Evolutionary conservation across 2,888 invertebrate genomes (phyloP), one percentile per base, ranked within the genome.

Genomic region (Spisula solida): DNA sequence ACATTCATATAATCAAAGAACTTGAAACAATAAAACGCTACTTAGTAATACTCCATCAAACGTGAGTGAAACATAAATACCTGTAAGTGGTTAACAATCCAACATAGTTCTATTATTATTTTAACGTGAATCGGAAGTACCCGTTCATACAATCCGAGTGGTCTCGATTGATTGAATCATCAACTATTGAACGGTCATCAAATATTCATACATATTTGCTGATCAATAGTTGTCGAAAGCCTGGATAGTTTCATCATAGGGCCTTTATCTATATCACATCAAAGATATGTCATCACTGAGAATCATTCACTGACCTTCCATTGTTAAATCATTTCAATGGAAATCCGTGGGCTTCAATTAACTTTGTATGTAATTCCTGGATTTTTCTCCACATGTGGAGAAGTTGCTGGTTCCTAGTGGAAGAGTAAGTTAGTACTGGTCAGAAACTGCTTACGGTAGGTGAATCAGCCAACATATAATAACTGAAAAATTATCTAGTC

Each of bases 121-220:
- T 25, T 66, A 66, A 66, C 25, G 25, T 56, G 56, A 56, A 56
- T 20, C 18, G n/a, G 56, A 56, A 41, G 41, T 41, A 41, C 41
- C 41, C 41, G 41, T 5, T 41, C 41, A 41, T 41, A 41, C 51
- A 51, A 51, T 25, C 60, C 8, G 12, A 66, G 25, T 25, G n/a
- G 60, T 66, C 60, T 25, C 60, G 25, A 66, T 66, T 66, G 60
- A 66, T 66, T 66, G 60, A 66, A n/a, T 66, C 60, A 66, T 66
- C 25, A 25, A 66, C 60, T 25, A 25, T 10, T 66, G 25, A 66
- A 25, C 25, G 10, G 20, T 66, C 60, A 66, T 66, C 20, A 66
- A 66, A 66, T 66, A 66, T 66, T 66, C 60, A 66, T 66, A 66
- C 60, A 66, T 25, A 66, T 66, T 66, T 66, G 25, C 60, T 10